These are phyloP conservation scores for Thymallus thymallus DNA, from an alignment of 2,113 vertebrate species.

Conservation along the genomic window DNA sequence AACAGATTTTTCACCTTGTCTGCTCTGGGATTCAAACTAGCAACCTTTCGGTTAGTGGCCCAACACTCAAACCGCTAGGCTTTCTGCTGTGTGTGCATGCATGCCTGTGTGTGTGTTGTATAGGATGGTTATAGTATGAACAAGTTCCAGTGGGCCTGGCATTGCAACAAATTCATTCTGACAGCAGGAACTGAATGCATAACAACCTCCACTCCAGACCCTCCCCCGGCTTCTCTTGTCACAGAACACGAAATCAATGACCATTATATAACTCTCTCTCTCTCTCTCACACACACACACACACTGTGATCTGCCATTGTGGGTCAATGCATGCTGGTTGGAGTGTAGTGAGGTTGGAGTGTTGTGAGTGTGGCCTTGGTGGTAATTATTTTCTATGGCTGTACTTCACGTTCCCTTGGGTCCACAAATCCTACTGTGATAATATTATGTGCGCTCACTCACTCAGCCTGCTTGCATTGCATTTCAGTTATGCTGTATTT, in stretches of 20 bases:
- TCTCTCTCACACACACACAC: slow-evolving; percentile 24
- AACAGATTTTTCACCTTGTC: too few species aligned
- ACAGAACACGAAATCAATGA: slow-evolving; percentile 33
- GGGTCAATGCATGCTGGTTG: neutral
- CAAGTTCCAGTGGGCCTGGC: neutral
- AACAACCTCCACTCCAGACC: slow-evolving; percentile 42
- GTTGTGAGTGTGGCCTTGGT: neutral
- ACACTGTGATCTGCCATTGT: neutral
- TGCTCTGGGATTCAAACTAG: too few species aligned
- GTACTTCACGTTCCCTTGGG: neutral
- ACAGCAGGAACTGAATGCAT: slow-evolving; percentile 62
- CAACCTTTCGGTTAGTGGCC: too few species aligned
- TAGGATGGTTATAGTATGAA: too few species aligned
- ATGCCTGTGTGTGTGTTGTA: neutral
- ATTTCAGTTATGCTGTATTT: slow-evolving; percentile 50
- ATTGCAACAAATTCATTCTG: slow-evolving; percentile 61
- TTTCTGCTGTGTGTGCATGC: neutral
- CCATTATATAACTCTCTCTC: slow-evolving; percentile 11
- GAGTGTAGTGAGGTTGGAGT: neutral
- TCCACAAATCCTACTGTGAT: neutral
- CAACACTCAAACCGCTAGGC: too few species aligned
- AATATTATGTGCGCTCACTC: neutral
- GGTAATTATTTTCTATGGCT: neutral
- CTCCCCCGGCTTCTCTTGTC: neutral
- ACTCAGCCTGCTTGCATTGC: slow-evolving; percentile 8